These are phyloP conservation scores for Hycleus cichorii DNA, from an alignment of 1,140 invertebrate species.

Conservation along the genomic window DNA sequence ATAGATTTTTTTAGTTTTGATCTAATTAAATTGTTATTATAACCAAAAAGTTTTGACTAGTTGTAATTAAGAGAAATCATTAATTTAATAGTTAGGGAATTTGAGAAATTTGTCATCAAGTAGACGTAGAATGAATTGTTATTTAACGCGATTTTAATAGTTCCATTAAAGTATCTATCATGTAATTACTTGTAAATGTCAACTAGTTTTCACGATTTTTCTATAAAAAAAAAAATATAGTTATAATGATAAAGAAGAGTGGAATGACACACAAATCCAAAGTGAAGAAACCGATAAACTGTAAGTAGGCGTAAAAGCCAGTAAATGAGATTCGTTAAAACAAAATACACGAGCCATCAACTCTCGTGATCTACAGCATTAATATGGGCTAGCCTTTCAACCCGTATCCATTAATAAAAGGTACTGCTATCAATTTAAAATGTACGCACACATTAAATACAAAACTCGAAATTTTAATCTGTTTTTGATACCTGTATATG, in stretches of 20 bases:
- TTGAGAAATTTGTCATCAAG: too few relatives aligned
- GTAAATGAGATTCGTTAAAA: slow-evolving; percentile 30
- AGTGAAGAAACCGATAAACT: slow-evolving; percentile 16
- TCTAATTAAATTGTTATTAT: too few relatives aligned
- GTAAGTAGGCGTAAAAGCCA: slow-evolving; percentile 28
- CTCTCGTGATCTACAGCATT: slow-evolving; percentile 25
- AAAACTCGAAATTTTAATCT: slow-evolving; percentile 33
- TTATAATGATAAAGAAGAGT: slow-evolving; percentile 8
- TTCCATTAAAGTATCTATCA: too few relatives aligned
- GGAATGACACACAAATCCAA: slow-evolving; percentile 14
- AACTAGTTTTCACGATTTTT: too few relatives aligned
- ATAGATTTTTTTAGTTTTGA: too few relatives aligned
- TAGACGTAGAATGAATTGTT: too few relatives aligned
- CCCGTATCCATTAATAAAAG: slow-evolving; percentile 28
- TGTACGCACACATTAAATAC: slow-evolving; percentile 23
- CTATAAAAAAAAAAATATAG: too few relatives aligned
- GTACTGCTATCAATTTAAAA: slow-evolving; percentile 28
- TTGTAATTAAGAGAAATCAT: too few relatives aligned
- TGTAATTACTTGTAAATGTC: too few relatives aligned
- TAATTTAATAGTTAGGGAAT: too few relatives aligned
- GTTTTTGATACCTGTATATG: slow-evolving; percentile 31
- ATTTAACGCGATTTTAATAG: too few relatives aligned
- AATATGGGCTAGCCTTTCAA: slow-evolving; percentile 20
- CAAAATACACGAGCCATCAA: slow-evolving; percentile 22
- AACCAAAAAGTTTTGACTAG: too few relatives aligned